Conservation (phyloP, 2,888 invertebrate species). For the Heliconius charithonia region DNA sequence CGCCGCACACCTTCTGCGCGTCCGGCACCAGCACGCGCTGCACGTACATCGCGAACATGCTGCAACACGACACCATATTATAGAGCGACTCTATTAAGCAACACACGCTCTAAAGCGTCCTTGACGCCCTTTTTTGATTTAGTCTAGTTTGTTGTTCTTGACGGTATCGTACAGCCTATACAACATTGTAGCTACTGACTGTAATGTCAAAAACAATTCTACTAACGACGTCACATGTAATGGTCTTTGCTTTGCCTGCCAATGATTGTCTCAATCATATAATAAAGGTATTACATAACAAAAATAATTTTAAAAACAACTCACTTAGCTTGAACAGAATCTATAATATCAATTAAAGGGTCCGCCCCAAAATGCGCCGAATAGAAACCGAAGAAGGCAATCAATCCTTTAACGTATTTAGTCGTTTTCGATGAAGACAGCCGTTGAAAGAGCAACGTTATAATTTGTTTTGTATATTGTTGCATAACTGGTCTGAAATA, state of each 20-base stretch:
- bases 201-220: too few relatives aligned
- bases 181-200: too few relatives aligned
- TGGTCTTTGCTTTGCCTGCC: too few relatives aligned
- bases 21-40: conserved; percentile 94
- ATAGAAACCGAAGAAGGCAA: conserved; percentile 95
- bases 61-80: conserved; percentile 55
- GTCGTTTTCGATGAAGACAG: conserved; percentile 96
- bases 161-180: too few relatives aligned
- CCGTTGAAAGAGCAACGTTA: conserved; percentile 96
- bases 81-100: too few relatives aligned
- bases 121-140: too few relatives aligned
- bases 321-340: conserved; percentile 93
- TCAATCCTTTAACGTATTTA: conserved; percentile 95
- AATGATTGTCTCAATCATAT: too few relatives aligned
- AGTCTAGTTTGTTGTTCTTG: too few relatives aligned
- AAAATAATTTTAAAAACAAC: conserved; percentile 50
- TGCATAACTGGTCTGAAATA: conserved; percentile 86
- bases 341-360: conserved; percentile 89
- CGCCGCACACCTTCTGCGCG: conserved; percentile 92
- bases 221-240: too few relatives aligned
- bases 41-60: conserved; percentile 98
- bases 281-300: too few relatives aligned
- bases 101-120: too few relatives aligned
- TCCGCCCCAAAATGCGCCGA: conserved; percentile 91
- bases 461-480: conserved; percentile 93